Evolutionary conservation across 2,113 vertebrate genomes (phyloP).

Genomic region (Myiopsitta monachus): DNA sequence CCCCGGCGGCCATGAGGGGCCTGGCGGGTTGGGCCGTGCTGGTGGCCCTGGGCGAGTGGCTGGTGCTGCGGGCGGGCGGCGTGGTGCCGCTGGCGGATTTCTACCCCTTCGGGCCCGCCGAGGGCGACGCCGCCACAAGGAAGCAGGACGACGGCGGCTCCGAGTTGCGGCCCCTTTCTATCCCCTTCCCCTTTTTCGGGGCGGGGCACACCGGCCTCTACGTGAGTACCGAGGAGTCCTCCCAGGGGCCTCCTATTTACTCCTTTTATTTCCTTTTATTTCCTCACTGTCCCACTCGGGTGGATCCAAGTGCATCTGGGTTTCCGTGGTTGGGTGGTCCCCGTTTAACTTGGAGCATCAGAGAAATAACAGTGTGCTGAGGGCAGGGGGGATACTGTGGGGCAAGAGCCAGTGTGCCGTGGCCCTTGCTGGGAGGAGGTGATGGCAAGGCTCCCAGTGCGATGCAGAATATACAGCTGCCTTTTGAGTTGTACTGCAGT

Average conservation of each 20-base stretch:
- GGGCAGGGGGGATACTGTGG: not conserved
- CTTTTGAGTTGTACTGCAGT: not conserved
- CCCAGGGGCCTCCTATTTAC: not conserved
- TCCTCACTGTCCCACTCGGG: not conserved
- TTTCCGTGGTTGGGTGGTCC: not conserved
- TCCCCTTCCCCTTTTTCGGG: constrained; percentile 93
- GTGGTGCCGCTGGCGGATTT: constrained; percentile 88
- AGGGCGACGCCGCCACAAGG: constrained; percentile 80
- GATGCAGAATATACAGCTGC: not conserved
- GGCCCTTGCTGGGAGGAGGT: not conserved
- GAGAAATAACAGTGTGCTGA: not conserved
- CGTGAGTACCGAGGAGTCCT: constrained; percentile 79
- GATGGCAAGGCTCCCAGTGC: not conserved
- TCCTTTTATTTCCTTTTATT: not conserved
- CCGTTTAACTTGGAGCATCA: not conserved
- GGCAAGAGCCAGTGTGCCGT: not conserved
- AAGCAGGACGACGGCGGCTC: constrained; percentile 96
- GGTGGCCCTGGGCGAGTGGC: constrained; percentile 62
- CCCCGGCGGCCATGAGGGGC: constrained; percentile 54
- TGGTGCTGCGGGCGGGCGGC: constrained; percentile 47
- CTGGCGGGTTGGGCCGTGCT: constrained; percentile 64
- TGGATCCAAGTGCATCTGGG: not conserved
- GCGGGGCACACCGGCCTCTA: constrained; percentile 91
- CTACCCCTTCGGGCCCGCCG: constrained; percentile 86
- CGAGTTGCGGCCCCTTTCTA: constrained; percentile 85